phyloP scores from a whole-genome alignment of 92 coral and sea anemone genomes.

The Porites lobata region DNA sequence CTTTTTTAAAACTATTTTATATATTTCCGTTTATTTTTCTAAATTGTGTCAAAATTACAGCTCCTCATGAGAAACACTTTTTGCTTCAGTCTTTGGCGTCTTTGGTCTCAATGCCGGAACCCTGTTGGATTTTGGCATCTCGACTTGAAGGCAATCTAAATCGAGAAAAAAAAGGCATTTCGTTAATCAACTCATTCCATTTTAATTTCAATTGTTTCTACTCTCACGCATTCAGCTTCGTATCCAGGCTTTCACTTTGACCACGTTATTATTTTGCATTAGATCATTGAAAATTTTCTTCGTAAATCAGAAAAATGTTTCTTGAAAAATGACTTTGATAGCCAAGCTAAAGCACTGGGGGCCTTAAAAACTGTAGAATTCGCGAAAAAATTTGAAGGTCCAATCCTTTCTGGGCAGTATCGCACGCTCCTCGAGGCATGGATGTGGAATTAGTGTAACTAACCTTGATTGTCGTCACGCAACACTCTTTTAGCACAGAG shows the following conservation, averaged over 20 bases:
- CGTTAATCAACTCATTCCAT: no score
- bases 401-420: not conserved
- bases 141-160: slow-evolving; percentile 62
- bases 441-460: not conserved
- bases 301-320: not conserved
- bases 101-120: slow-evolving; percentile 16
- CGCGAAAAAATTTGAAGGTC: no score
- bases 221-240: no score
- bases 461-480: slow-evolving; percentile 74
- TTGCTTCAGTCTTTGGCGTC: not conserved
- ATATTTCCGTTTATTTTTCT: not conserved
- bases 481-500: slow-evolving; percentile 85
- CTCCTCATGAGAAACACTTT: slow-evolving; percentile 13
- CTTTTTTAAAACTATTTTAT: not conserved
- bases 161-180: not conserved
- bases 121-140: slow-evolving; percentile 57
- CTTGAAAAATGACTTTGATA: not conserved
- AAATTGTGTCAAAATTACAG: not conserved
- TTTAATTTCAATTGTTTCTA: no score
- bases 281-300: no score
- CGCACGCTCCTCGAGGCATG: no score
- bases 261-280: no score
- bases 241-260: no score
- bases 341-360: no score
- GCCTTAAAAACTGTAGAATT: not conserved